Conservation (phyloP, 2,113 vertebrate genomes). For the Petroica traversi region DNA sequence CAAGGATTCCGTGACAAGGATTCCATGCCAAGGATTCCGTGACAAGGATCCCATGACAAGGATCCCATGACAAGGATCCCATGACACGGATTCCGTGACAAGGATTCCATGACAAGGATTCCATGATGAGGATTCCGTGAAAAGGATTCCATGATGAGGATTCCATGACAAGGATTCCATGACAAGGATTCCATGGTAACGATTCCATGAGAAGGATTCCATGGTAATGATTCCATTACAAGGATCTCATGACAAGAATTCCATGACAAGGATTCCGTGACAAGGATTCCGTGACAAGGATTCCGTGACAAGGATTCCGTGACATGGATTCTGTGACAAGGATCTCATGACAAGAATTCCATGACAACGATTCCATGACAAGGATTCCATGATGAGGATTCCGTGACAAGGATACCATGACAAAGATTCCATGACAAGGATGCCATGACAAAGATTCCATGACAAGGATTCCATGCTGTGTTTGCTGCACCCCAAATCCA, state of each 20-base stretch:
- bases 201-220: not conserved
- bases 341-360: not conserved
- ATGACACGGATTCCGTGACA: not conserved
- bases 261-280: not conserved
- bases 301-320: no score
- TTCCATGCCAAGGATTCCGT: no score
- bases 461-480: accelerated
- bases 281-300: no score
- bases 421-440: not conserved
- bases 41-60: not conserved
- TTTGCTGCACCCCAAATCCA: not conserved
- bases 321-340: not conserved
- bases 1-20: not conserved
- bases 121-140: not conserved
- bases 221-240: no score
- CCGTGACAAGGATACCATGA: not conserved
- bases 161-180: no score
- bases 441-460: not conserved
- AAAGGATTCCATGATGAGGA: not conserved
- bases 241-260: not conserved
- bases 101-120: accelerated
- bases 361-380: not conserved
- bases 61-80: accelerated
- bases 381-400: not conserved
- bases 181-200: not conserved